A percentile compares a stretch with the other conserved stretches of the same genome.
These are phyloP conservation scores for Platygyra sinensis DNA, from an alignment of 64 coral and sea anemone genomes.

Conservation along the genomic window DNA sequence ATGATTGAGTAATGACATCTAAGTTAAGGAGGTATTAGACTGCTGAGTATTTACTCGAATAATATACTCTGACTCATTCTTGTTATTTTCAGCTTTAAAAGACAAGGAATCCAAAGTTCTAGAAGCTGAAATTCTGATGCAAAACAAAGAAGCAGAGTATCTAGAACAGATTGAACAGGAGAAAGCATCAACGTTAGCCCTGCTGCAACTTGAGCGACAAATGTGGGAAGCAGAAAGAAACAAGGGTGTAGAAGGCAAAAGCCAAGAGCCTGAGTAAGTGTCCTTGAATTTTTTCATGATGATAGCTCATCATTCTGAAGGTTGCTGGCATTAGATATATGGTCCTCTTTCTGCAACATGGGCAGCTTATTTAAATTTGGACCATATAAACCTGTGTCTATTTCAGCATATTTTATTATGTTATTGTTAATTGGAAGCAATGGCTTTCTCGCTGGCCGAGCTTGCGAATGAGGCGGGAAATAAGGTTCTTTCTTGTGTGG, in stretches of 20 bases:
- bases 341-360: too few relatives aligned
- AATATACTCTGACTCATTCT: background rate
- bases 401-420: too few relatives aligned
- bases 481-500: too few relatives aligned
- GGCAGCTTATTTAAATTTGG: too few relatives aligned
- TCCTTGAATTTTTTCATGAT: too few relatives aligned
- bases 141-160: conserved; percentile 71
- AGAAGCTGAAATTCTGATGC: conserved; percentile 15
- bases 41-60: background rate
- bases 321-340: background rate
- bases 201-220: conserved; percentile 82
- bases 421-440: too few relatives aligned
- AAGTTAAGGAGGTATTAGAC: too few relatives aligned
- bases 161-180: conserved; percentile 71
- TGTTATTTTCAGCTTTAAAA: conserved; percentile 4
- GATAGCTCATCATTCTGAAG: background rate
- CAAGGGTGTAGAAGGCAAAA: conserved; percentile 7
- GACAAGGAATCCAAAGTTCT: conserved; percentile 33
- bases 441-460: too few relatives aligned
- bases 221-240: conserved; percentile 85
- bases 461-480: too few relatives aligned
- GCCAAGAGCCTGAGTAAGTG: conserved; percentile 64
- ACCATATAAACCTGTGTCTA: too few relatives aligned
- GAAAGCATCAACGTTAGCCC: conserved; percentile 63
- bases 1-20: too few relatives aligned